Conservation (phyloP, 1,140 invertebrate species). For the Adelges cooleyi region DNA sequence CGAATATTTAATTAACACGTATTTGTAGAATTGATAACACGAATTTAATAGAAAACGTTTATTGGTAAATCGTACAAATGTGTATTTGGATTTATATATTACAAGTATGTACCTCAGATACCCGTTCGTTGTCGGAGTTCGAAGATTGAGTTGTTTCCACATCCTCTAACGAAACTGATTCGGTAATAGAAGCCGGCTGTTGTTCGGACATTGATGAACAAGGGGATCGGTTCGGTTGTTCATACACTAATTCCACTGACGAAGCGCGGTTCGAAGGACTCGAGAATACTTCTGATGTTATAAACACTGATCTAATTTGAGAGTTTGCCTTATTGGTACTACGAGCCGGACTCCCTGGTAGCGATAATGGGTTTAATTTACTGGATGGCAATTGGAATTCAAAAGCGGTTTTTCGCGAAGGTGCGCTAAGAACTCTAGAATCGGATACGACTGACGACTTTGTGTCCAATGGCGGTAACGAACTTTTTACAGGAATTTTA, state of each 20-base stretch:
- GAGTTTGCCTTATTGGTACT: background rate
- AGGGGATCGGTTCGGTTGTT: conserved; percentile 10
- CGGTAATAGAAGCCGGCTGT: conserved; percentile 13
- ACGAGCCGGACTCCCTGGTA: conserved; percentile 7
- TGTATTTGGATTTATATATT: no score
- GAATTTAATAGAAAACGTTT: no score
- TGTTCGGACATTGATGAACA: conserved; percentile 15
- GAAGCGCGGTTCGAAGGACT: background rate
- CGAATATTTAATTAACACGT: no score
- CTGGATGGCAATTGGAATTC: background rate
- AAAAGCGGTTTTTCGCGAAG: background rate
- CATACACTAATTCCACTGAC: conserved; percentile 5
- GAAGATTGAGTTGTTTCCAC: conserved; percentile 1
- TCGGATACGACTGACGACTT: background rate
- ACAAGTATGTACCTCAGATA: no score
- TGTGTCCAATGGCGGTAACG: background rate
- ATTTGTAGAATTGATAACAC: no score
- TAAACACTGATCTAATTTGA: background rate
- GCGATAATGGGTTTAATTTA: background rate
- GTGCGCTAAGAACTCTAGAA: background rate
- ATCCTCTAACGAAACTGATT: conserved; percentile 23
- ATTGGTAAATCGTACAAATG: no score
- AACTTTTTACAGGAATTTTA: background rate
- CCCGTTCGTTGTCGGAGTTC: background rate
- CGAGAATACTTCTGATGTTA: conserved; percentile 18